These are phyloP conservation scores for Babylonia areolata DNA, from an alignment of 1,140 invertebrate species.

Conservation along the genomic window DNA sequence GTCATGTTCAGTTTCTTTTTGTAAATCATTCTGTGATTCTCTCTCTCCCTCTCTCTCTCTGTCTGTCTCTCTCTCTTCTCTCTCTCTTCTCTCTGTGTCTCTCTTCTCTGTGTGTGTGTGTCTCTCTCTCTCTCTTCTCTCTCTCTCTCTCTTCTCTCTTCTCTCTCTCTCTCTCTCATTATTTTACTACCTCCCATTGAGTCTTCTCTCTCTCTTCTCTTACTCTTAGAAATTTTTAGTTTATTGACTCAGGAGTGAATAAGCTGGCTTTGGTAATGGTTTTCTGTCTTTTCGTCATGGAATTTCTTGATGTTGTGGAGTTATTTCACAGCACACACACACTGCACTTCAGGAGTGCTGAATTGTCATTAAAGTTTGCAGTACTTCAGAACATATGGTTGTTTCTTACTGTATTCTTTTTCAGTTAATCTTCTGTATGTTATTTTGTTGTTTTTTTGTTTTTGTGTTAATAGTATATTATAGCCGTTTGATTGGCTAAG, in stretches of 20 bases:
- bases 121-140: not conserved
- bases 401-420: too few species aligned
- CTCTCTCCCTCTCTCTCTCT: constrained; percentile 8
- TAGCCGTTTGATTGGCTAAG: too few species aligned
- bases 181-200: not conserved
- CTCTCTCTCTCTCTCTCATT: not conserved
- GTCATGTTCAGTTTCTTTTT: not conserved
- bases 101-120: not conserved
- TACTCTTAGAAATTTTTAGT: not conserved
- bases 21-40: not conserved
- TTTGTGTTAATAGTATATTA: too few species aligned
- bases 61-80: constrained; percentile 1
- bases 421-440: not conserved
- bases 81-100: not conserved
- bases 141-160: not conserved
- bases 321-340: too few species aligned
- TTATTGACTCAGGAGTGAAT: too few species aligned
- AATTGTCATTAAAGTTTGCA: too few species aligned
- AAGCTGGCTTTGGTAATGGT: too few species aligned
- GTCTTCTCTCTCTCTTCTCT: not conserved
- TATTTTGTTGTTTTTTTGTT: too few species aligned
- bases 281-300: too few species aligned
- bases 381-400: too few species aligned
- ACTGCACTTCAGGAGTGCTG: too few species aligned
- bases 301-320: too few species aligned